Evolutionary conservation across 2,797 vertebrate species (phyloP).

Genomic region (Psittacula derbiana): DNA sequence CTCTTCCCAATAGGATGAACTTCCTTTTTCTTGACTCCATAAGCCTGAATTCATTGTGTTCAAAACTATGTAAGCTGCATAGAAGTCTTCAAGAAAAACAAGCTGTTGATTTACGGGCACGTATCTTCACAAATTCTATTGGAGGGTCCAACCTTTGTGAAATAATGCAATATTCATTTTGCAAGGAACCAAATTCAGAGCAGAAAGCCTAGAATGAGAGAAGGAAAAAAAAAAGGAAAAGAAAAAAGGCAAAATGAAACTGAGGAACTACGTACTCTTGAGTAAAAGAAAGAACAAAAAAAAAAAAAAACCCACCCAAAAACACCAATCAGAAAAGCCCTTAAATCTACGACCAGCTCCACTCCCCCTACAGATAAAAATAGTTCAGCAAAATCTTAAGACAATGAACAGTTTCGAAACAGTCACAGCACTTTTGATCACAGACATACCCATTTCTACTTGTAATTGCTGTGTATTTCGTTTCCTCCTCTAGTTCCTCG

Average conservation of each 20-base stretch:
- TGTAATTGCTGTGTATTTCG: background rate
- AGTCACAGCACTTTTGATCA: background rate
- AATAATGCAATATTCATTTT: constrained; percentile 60
- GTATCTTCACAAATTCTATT: constrained; percentile 35
- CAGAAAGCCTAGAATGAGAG: constrained; percentile 58
- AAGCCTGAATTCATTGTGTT: constrained; percentile 93
- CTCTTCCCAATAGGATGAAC: constrained; percentile 92
- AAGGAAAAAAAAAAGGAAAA: background rate
- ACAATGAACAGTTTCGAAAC: background rate
- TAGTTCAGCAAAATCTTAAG: background rate
- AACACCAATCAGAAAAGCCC: background rate
- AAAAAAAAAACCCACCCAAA: too few species aligned
- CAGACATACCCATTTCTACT: background rate
- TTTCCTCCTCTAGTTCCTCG: background rate
- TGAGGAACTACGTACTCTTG: background rate
- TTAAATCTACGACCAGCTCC: background rate
- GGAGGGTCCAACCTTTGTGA: constrained; percentile 26
- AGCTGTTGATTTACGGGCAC: background rate
- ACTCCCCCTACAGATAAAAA: background rate
- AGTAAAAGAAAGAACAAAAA: background rate
- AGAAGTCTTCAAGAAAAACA: constrained; percentile 34
- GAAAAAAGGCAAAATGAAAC: background rate
- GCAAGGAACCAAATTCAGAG: constrained; percentile 49
- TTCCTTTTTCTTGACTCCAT: constrained; percentile 96
- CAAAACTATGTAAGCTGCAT: constrained; percentile 18